phyloP scores from a whole-genome alignment of 92 coral and sea anemone species.

The Phymanthus crucifer region DNA sequence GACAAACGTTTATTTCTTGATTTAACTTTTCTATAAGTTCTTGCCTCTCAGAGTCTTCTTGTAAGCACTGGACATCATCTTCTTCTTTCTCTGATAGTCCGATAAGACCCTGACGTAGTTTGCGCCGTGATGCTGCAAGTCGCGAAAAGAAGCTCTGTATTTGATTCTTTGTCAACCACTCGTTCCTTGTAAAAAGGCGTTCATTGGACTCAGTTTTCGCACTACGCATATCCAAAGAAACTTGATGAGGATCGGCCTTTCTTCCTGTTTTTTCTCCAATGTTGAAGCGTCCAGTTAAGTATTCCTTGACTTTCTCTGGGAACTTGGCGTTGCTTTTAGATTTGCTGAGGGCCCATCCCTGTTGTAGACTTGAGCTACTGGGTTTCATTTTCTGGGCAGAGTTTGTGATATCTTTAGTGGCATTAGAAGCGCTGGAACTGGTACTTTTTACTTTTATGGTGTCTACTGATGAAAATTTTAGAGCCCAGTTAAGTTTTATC shows the following conservation, averaged over 20 bases:
- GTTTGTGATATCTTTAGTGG: not conserved
- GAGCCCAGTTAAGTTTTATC: slow-evolving; percentile 67
- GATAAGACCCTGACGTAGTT: slow-evolving; percentile 40
- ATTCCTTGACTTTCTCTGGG: slow-evolving; percentile 64
- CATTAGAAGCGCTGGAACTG: not conserved
- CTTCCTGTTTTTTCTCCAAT: slow-evolving; percentile 69
- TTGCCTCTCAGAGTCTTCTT: slow-evolving; percentile 31
- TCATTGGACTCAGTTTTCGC: slow-evolving; percentile 41
- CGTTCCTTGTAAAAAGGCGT: slow-evolving; percentile 58
- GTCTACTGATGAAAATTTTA: slow-evolving; percentile 57
- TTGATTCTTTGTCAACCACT: slow-evolving; percentile 66
- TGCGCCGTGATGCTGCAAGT: slow-evolving; percentile 70
- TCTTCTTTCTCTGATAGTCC: slow-evolving; percentile 44
- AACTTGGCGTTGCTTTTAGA: slow-evolving; percentile 59
- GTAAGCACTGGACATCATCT: slow-evolving; percentile 51
- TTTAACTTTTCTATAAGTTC: slow-evolving; percentile 32
- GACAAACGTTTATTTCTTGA: slow-evolving; percentile 28
- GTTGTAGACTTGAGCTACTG: slow-evolving; percentile 37
- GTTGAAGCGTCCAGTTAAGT: slow-evolving; percentile 63
- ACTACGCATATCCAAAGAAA: slow-evolving; percentile 59
- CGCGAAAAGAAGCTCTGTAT: slow-evolving; percentile 69
- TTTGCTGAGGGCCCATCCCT: slow-evolving; percentile 69
- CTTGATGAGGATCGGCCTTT: slow-evolving; percentile 70
- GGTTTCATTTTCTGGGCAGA: slow-evolving; percentile 5
- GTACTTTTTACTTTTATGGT: slow-evolving; percentile 11